phyloP scores from a whole-genome alignment of 1,140 invertebrate species.

The Drosophila subpulchrella region DNA sequence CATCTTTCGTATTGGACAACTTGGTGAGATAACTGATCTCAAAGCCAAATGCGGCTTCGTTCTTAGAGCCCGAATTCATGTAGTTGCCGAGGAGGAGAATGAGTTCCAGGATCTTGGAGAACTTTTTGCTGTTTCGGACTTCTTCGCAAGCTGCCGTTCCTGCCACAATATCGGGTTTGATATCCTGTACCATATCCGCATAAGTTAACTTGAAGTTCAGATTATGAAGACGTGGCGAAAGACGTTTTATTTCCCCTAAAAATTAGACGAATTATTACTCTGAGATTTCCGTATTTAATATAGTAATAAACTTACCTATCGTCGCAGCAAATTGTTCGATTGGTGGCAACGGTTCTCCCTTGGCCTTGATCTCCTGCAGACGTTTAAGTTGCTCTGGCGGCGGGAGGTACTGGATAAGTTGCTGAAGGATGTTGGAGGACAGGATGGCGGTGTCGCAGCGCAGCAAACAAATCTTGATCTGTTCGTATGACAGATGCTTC shows the following conservation, averaged over 20 bases:
- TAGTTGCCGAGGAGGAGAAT: slow-evolving; percentile 97
- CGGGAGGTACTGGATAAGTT: slow-evolving; percentile 95
- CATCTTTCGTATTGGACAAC: slow-evolving; percentile 96
- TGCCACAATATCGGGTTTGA: slow-evolving; percentile 97
- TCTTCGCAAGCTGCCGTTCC: slow-evolving; percentile 98
- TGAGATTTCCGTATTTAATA: neutral
- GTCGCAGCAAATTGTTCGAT: slow-evolving; percentile 97
- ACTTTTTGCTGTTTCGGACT: slow-evolving; percentile 95
- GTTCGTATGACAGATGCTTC: slow-evolving; percentile 94
- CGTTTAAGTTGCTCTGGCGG: slow-evolving; percentile 94
- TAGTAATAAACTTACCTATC: slow-evolving; percentile 86
- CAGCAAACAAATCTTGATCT: slow-evolving; percentile 93
- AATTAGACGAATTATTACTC: neutral
- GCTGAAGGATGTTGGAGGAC: slow-evolving; percentile 92
- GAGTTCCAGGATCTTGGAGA: slow-evolving; percentile 94
- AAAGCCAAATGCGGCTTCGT: slow-evolving; percentile 97
- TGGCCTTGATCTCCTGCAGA: slow-evolving; percentile 91
- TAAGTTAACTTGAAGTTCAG: slow-evolving; percentile 92
- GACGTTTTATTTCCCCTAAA: slow-evolving; percentile 91
- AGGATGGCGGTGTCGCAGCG: slow-evolving; percentile 94
- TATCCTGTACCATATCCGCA: slow-evolving; percentile 92
- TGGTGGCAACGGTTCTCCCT: slow-evolving; percentile 93
- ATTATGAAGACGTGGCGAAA: slow-evolving; percentile 94
- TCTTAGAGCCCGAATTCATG: slow-evolving; percentile 97
- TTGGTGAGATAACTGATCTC: slow-evolving; percentile 98